Evolutionary conservation across 2,888 invertebrate species (phyloP).

Genomic region (Machimus atricapillus): DNA sequence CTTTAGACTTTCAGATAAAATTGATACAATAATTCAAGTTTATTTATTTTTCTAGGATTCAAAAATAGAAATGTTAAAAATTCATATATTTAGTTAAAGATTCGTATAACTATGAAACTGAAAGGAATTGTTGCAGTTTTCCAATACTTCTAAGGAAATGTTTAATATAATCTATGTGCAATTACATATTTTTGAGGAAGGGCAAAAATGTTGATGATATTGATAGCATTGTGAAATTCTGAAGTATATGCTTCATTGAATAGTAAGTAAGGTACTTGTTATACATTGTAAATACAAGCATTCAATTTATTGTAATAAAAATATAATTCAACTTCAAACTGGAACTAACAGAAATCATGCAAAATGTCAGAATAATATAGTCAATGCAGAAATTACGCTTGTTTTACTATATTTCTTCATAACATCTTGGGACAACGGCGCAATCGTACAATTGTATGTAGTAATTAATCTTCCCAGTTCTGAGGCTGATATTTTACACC

Average conservation of each 20-base stretch:
- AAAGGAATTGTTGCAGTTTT: no score
- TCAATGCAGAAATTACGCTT: background rate
- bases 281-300: background rate
- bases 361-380: background rate
- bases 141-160: no score
- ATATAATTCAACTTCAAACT: background rate
- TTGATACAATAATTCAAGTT: no score
- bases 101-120: no score
- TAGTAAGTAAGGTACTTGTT: background rate
- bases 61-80: no score
- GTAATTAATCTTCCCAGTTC: background rate
- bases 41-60: no score
- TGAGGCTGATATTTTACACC: constrained; percentile 11
- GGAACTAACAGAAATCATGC: background rate
- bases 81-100: no score
- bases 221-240: no score
- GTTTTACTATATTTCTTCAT: background rate
- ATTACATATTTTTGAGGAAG: no score
- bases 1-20: background rate
- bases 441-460: background rate
- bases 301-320: background rate
- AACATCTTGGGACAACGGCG: background rate
- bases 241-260: no score
- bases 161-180: no score
- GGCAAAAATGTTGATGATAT: no score